Conservation (phyloP, 1,140 invertebrate species). For the Steinernema feltiae region DNA sequence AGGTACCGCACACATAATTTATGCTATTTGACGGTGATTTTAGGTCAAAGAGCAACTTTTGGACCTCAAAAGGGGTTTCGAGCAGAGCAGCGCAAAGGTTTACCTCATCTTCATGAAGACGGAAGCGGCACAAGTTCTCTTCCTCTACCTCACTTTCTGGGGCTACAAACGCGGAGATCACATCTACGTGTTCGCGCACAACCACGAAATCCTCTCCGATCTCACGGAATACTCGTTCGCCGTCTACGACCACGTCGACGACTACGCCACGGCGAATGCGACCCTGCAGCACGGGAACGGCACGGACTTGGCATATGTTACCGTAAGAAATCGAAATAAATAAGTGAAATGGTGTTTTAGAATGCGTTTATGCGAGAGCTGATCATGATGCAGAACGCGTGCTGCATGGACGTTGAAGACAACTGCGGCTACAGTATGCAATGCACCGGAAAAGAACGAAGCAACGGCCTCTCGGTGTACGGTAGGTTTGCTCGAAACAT, state of each 20-base stretch:
- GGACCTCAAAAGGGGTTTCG: background rate
- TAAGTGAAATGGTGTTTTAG: conserved; percentile 1
- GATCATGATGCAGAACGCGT: conserved; percentile 18
- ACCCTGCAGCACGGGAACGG: background rate
- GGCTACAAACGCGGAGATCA: background rate
- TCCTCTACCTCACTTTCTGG: conserved; percentile 8
- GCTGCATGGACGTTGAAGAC: conserved; percentile 7
- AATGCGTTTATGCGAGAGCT: conserved; percentile 21
- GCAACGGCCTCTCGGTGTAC: background rate
- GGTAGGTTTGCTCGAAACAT: background rate
- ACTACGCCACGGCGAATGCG: background rate
- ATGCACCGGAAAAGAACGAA: background rate
- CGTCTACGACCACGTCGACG: background rate
- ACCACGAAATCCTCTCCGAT: background rate
- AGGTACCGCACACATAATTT: background rate
- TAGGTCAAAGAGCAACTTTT: background rate
- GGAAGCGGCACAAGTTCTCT: background rate
- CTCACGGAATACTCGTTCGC: background rate
- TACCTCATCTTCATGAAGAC: background rate
- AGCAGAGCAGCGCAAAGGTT: background rate
- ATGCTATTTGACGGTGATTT: background rate
- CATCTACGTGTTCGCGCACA: background rate
- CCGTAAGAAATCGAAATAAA: background rate
- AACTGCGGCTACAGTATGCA: conserved; percentile 16
- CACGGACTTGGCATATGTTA: background rate